These are phyloP conservation scores for Cardinalis cardinalis DNA, from an alignment of 2,113 vertebrate genomes.

Conservation along the genomic window DNA sequence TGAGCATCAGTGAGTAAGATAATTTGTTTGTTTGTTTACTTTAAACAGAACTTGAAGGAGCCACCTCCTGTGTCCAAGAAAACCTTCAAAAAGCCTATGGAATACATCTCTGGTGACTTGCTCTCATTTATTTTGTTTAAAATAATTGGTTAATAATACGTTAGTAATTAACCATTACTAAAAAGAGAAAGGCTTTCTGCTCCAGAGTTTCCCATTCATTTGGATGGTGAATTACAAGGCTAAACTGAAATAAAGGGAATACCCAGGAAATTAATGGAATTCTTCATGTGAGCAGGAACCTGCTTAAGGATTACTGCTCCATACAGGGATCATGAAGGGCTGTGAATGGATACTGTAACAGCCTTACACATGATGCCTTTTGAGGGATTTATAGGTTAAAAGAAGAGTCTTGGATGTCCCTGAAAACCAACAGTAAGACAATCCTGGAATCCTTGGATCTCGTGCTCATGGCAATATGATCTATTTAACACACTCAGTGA, in stretches of 20 bases:
- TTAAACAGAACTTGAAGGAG: neutral
- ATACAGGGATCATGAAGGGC: accelerated
- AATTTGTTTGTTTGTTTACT: neutral
- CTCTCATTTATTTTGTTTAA: neutral
- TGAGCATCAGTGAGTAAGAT: neutral
- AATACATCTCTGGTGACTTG: neutral
- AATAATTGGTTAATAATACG: neutral
- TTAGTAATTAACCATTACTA: neutral
- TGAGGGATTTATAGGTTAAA: neutral
- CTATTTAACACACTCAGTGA: neutral
- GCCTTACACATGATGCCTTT: neutral
- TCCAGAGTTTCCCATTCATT: neutral
- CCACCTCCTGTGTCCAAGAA: neutral
- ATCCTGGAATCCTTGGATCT: neutral
- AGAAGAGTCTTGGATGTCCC: neutral
- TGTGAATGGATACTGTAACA: neutral
- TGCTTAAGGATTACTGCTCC: neutral
- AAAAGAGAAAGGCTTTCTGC: neutral
- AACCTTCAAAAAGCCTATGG: neutral
- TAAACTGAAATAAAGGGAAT: neutral
- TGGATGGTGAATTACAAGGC: neutral
- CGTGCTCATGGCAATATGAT: neutral
- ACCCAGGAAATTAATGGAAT: neutral
- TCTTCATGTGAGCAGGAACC: neutral
- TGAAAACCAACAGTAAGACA: neutral